A percentile compares a stretch with the other conserved stretches of the same genome.
Evolutionary conservation across 2,113 vertebrate genomes (phyloP).

Genomic region (Anhinga rufa): DNA sequence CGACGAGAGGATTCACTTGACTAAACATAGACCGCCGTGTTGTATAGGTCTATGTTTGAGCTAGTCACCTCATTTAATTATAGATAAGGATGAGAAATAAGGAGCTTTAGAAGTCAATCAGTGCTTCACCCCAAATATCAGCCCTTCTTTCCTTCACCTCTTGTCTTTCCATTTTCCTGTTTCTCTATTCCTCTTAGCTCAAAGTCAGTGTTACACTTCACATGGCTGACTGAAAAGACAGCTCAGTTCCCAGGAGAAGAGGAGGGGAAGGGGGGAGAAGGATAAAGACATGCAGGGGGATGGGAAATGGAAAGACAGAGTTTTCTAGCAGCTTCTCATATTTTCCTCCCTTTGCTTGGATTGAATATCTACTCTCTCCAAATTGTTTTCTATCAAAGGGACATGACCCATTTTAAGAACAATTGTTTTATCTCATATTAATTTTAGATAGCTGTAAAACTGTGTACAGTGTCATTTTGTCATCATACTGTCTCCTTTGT

Average conservation of each 20-base stretch:
- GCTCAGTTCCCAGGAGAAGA: not conserved
- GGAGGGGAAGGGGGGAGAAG: rapidly evolving
- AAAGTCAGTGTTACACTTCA: not conserved
- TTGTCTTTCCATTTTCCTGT: not conserved
- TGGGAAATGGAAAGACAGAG: not conserved
- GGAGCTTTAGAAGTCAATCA: not conserved
- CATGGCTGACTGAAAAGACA: not conserved
- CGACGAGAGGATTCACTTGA: not conserved
- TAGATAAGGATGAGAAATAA: not conserved
- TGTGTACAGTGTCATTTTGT: not conserved
- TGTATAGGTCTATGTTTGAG: not conserved
- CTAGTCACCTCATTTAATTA: not conserved
- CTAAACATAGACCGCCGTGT: not conserved
- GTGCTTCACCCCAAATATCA: not conserved
- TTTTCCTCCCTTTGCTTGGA: not conserved
- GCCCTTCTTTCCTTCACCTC: not conserved
- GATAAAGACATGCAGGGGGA: not conserved
- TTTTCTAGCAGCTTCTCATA: not conserved
- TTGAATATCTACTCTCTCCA: not conserved
- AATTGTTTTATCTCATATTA: not conserved
- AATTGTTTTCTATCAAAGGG: not conserved
- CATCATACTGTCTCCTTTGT: not conserved
- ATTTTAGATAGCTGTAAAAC: not conserved
- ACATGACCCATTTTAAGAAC: not conserved
- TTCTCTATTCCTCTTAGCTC: not conserved